These are phyloP conservation scores for Acyrthosiphon pisum DNA, from an alignment of 1,140 invertebrate species.

Conservation along the genomic window DNA sequence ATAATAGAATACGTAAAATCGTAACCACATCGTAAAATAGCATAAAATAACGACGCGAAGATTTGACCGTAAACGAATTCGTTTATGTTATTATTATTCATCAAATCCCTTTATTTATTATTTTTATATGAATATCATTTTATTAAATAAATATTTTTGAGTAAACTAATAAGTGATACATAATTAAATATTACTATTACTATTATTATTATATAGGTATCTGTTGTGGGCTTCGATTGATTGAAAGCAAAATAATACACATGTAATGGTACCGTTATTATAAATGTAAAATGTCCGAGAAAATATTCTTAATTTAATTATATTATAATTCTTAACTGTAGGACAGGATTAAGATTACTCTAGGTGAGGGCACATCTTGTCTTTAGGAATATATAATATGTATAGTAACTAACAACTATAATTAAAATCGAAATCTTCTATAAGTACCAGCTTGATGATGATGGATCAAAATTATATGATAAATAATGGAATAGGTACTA, in stretches of 20 bases:
- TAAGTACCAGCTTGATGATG: not conserved
- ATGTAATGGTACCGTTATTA: no score
- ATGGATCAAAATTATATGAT: not conserved
- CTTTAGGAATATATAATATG: not conserved
- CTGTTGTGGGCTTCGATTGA: accelerated
- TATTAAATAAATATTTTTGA: not conserved
- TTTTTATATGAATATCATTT: not conserved
- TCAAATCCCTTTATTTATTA: not conserved
- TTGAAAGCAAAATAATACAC: not conserved
- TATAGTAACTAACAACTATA: not conserved
- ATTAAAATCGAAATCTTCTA: not conserved
- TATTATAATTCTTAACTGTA: not conserved
- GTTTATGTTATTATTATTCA: not conserved
- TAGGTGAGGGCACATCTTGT: no score
- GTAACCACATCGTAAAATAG: not conserved
- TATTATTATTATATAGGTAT: not conserved
- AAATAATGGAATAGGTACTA: not conserved
- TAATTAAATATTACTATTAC: no score
- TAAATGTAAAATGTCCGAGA: not conserved
- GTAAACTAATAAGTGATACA: not conserved
- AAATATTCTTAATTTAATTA: not conserved
- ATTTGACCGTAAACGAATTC: not conserved
- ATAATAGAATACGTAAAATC: not conserved
- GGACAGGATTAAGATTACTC: not conserved
- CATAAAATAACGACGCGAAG: not conserved